phyloP scores from a whole-genome alignment of 37 sponge, comb jelly and placozoan species.

The Aplysina aerophoba region DNA sequence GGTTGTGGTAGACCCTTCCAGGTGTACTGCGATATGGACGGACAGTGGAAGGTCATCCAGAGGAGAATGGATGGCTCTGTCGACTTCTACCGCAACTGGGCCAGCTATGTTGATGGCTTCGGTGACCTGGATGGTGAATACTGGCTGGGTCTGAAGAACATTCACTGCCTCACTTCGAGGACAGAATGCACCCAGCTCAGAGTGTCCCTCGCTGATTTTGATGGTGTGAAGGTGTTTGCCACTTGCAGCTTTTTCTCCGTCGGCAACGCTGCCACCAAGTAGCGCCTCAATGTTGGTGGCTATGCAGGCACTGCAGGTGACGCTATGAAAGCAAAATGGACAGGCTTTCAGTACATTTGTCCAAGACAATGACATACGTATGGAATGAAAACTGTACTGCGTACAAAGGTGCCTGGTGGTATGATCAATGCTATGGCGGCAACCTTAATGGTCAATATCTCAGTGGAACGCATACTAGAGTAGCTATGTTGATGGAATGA shows the following conservation, averaged over 20 bases:
- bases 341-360: neutral
- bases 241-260: too few relatives aligned
- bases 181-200: too few relatives aligned
- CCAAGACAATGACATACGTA: neutral
- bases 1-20: too few relatives aligned
- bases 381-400: too few relatives aligned
- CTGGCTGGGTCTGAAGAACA: slow-evolving; percentile 23
- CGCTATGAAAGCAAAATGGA: neutral
- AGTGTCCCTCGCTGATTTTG: too few relatives aligned
- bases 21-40: neutral
- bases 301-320: neutral
- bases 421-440: too few relatives aligned
- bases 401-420: too few relatives aligned
- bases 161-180: neutral
- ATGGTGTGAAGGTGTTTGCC: too few relatives aligned
- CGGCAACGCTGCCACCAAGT: neutral
- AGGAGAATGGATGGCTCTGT: slow-evolving; percentile 26
- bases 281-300: neutral
- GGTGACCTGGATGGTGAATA: slow-evolving; percentile 23
- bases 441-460: too few relatives aligned
- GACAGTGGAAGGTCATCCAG: slow-evolving; percentile 30
- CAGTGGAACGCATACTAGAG: too few relatives aligned
- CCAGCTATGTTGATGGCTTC: slow-evolving; percentile 25
- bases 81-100: slow-evolving; percentile 2
- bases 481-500: too few relatives aligned